Evolutionary conservation across 2,113 vertebrate species (phyloP).

Genomic region (Empidonax alnorum): DNA sequence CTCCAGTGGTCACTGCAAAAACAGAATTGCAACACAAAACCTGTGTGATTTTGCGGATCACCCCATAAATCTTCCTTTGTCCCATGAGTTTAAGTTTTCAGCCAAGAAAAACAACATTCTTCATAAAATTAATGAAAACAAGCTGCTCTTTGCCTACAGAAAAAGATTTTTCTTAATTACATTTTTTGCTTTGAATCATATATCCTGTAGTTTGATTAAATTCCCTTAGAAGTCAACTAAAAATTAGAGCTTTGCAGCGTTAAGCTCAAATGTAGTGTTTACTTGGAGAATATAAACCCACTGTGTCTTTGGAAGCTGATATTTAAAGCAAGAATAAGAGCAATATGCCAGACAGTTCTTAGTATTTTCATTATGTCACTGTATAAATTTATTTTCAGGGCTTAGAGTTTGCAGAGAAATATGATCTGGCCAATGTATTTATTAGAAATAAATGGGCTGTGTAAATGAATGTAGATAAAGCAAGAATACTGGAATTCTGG

Average conservation of each 20-base stretch:
- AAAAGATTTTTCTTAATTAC: constrained; percentile 75
- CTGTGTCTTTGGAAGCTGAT: constrained; percentile 1
- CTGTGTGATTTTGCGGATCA: constrained; percentile 44
- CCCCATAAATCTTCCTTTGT: constrained; percentile 54
- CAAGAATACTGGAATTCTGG: constrained; percentile 40
- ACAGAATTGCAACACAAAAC: constrained; percentile 39
- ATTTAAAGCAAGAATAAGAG: constrained; percentile 21
- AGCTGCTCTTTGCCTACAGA: constrained; percentile 68
- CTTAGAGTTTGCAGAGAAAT: constrained; percentile 51
- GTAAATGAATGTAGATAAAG: constrained; percentile 56
- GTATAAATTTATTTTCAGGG: constrained; percentile 54
- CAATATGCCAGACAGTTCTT: constrained; percentile 37
- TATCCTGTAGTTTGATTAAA: constrained; percentile 71
- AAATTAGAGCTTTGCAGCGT: constrained; percentile 6
- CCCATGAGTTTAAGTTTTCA: constrained; percentile 42
- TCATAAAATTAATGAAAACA: constrained; percentile 77
- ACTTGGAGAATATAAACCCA: constrained; percentile 43
- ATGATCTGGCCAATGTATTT: constrained; percentile 42
- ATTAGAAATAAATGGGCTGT: constrained; percentile 60
- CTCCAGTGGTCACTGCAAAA: constrained; percentile 49
- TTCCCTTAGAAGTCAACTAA: constrained; percentile 60
- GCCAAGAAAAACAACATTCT: constrained; percentile 74
- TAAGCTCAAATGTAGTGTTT: constrained; percentile 34
- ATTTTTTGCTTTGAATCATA: constrained; percentile 70
- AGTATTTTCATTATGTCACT: constrained; percentile 55